These are phyloP conservation scores for Seira ritae DNA, from an alignment of 2,888 invertebrate species.

Conservation along the genomic window DNA sequence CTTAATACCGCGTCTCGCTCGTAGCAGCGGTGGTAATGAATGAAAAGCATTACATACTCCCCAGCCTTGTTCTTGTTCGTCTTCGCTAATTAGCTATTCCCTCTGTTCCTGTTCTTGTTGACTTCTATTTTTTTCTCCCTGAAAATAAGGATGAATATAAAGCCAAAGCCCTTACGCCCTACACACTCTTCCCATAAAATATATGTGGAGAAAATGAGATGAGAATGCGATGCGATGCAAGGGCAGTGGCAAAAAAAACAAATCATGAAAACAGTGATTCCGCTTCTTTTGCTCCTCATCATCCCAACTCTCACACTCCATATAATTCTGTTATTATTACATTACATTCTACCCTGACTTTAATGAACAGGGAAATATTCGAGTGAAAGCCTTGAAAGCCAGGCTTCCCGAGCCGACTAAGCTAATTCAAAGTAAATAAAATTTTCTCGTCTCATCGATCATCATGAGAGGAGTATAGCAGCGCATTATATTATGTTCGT, in stretches of 20 bases:
- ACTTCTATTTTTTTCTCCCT: background rate
- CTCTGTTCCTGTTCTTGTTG: conserved; percentile 27
- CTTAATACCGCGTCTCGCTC: conserved; percentile 53
- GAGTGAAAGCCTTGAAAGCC: no score
- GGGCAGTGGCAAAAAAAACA: conserved; percentile 27
- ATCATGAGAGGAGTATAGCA: no score
- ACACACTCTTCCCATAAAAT: no score
- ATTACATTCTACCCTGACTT: no score
- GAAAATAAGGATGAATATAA: no score
- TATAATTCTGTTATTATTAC: background rate
- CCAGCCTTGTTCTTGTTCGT: conserved; percentile 46
- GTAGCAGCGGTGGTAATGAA: conserved; percentile 48
- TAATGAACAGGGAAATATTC: background rate
- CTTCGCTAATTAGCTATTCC: conserved; percentile 57
- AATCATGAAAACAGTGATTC: conserved; percentile 23
- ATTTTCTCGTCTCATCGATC: background rate
- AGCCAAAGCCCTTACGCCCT: no score
- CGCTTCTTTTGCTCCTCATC: background rate
- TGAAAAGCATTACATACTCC: no score
- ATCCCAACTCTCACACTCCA: background rate
- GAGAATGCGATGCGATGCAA: conserved; percentile 36
- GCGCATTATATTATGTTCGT: no score
- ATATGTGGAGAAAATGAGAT: no score
- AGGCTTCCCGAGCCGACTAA: no score
- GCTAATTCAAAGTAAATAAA: conserved; percentile 46